Conservation (phyloP, 1,140 invertebrate genomes). For the Drosophila mojavensis region DNA sequence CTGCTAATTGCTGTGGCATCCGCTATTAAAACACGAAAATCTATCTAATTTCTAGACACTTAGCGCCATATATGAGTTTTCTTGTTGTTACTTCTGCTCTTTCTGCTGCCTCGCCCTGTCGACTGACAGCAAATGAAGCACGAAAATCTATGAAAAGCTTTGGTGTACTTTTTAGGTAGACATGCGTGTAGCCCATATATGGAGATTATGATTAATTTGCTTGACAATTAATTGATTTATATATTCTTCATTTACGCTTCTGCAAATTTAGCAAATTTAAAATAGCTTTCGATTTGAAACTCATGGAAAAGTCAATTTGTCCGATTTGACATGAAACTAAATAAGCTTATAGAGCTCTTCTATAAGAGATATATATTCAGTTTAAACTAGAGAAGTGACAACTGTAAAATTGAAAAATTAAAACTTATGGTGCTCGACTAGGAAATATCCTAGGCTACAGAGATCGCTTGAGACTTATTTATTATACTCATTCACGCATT, state of each 20-base stretch:
- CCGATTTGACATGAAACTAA: too few relatives aligned
- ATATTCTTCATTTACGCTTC: neutral
- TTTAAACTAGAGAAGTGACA: too few relatives aligned
- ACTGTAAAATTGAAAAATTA: too few relatives aligned
- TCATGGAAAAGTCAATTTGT: too few relatives aligned
- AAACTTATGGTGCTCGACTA: too few relatives aligned
- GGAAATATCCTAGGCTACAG: too few relatives aligned
- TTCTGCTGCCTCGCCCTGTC: conserved; percentile 45
- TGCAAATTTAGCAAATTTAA: conserved; percentile 6
- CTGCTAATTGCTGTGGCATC: conserved; percentile 72
- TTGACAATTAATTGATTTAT: conserved; percentile 34
- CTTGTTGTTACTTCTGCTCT: neutral
- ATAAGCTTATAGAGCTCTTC: too few relatives aligned
- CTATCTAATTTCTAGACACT: conserved; percentile 67
- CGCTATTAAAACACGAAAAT: conserved; percentile 35
- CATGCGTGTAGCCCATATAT: conserved; percentile 54
- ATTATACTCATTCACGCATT: too few relatives aligned
- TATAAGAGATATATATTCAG: too few relatives aligned
- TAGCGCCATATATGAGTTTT: conserved; percentile 54
- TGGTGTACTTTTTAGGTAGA: conserved; percentile 36
- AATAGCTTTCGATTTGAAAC: too few relatives aligned
- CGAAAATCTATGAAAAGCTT: conserved; percentile 41
- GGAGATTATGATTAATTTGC: conserved; percentile 56
- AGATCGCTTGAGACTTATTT: too few relatives aligned
- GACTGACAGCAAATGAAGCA: conserved; percentile 55